Evolutionary conservation across 2,888 invertebrate species (phyloP), one percentile per base, ranked within the genome.

Genomic region (Drosophila kanekoi): DNA sequence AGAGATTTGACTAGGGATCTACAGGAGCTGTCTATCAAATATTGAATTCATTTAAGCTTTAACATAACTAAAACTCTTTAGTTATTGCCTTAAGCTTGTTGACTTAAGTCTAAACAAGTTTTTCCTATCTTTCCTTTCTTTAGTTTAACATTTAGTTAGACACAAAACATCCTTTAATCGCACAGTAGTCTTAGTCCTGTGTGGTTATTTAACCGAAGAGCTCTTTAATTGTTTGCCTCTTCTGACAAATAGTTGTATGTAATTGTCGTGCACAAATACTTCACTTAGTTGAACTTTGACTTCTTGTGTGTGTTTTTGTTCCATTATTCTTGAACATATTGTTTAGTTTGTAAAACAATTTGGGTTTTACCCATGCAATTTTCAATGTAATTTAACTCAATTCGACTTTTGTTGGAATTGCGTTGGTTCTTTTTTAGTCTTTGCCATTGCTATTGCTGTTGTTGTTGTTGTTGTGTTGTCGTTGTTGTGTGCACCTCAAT

Each of bases 381-480:
- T 88, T 77, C 85, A 84, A 89, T 77, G 85, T 84, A 86, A 80
- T 83, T 89, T 83, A 83, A 80, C 84, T 83, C 62, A 54, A 74
- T 66, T 81, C 49, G 58, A 87, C 71, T 77, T 89, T 65, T 57
- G 59, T 56, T 67, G 70, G 47, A 63, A 63, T 59, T 81, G 51
- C 16, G 48, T 45, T 57, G 20, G 49, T 16, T 48, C 58, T 51
- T 41, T 56, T 64, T 40, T 45, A 33, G 44, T 52, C 59, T 20
- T 35, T 51, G 44, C n/a, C 43, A 3, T 49, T 51, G 20, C 43
- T 64, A 16, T 59, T 62, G 14, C 14, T 58, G 38, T n/a, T 32
- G 23, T 44, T 56, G 14, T 48, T 58, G 38, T n/a, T 32, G 23
- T 44, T 56, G 14, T 48, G 41, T 44, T 45, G 66, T 37, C 33